These are phyloP conservation scores for Sarcophaga variegata DNA, from an alignment of 2,888 invertebrate species.

Conservation along the genomic window DNA sequence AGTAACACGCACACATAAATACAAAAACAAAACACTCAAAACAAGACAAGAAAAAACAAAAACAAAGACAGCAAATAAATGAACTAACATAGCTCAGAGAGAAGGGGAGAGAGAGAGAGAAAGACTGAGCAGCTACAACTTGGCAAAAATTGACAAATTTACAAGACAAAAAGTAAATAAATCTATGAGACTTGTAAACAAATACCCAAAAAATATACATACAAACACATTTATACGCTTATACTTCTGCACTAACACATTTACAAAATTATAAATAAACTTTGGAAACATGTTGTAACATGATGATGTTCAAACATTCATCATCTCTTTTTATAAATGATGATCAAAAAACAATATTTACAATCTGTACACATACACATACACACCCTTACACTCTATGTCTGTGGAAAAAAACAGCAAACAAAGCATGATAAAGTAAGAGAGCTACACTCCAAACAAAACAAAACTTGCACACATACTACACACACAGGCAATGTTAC, in stretches of 20 bases:
- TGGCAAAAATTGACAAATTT: constrained; percentile 65
- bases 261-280: constrained; percentile 43
- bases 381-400: no score
- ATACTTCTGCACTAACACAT: not conserved
- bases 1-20: not conserved
- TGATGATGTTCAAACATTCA: constrained; percentile 59
- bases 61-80: constrained; percentile 27
- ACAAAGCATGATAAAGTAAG: no score
- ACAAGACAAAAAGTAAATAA: constrained; percentile 61
- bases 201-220: not conserved
- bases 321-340: constrained; percentile 33
- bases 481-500: no score
- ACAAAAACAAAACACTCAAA: not conserved
- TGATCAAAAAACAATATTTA: constrained; percentile 55
- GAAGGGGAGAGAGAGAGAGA: not conserved
- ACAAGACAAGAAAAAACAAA: constrained; percentile 8
- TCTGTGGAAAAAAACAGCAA: no score
- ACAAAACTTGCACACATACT: no score
- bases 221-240: not conserved
- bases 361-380: constrained; percentile 1
- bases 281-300: constrained; percentile 31
- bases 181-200: constrained; percentile 47
- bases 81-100: constrained; percentile 26
- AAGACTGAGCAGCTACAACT: not conserved
- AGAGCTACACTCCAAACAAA: no score